phyloP scores from a whole-genome alignment of 2,113 vertebrate genomes.

The Ammodytes dubius region DNA sequence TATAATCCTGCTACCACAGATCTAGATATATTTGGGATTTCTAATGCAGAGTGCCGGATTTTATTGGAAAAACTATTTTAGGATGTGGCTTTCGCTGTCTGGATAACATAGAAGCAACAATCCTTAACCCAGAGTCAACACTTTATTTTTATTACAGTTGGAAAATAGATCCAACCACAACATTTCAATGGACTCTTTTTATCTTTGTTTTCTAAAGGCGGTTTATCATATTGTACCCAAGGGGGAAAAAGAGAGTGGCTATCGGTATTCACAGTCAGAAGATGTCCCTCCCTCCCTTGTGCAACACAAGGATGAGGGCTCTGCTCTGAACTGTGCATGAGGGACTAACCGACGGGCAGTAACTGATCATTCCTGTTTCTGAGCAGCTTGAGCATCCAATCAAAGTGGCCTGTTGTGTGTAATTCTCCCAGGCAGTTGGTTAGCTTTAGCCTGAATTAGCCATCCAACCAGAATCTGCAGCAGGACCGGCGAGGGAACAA shows the following conservation, averaged over 20 bases:
- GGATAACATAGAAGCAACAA: constrained; percentile 24
- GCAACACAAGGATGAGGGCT: constrained; percentile 29
- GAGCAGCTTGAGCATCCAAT: constrained; percentile 16
- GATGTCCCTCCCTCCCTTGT: constrained; percentile 27
- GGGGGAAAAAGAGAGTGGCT: constrained; percentile 32
- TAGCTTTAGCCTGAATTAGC: constrained; percentile 31
- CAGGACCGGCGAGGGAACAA: constrained; percentile 15
- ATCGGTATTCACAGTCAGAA: constrained; percentile 37
- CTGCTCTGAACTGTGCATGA: constrained; percentile 13
- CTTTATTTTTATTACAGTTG: constrained; percentile 37
- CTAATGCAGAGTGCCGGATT: neutral
- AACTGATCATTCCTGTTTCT: constrained; percentile 32
- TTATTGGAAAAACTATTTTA: neutral
- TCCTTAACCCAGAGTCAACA: constrained; percentile 28
- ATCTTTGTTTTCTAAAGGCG: constrained; percentile 31
- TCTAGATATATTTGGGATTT: neutral
- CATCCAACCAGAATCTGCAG: constrained; percentile 34
- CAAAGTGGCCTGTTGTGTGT: neutral
- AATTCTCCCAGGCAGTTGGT: constrained; percentile 27
- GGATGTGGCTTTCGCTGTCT: constrained; percentile 19
- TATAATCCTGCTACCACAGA: neutral
- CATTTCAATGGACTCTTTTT: constrained; percentile 55
- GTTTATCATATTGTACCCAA: constrained; percentile 62
- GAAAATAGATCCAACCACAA: constrained; percentile 7
- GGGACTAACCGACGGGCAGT: constrained; percentile 15